Conservation (phyloP, 2,797 vertebrate genomes). For the Clarias platycephalus region DNA sequence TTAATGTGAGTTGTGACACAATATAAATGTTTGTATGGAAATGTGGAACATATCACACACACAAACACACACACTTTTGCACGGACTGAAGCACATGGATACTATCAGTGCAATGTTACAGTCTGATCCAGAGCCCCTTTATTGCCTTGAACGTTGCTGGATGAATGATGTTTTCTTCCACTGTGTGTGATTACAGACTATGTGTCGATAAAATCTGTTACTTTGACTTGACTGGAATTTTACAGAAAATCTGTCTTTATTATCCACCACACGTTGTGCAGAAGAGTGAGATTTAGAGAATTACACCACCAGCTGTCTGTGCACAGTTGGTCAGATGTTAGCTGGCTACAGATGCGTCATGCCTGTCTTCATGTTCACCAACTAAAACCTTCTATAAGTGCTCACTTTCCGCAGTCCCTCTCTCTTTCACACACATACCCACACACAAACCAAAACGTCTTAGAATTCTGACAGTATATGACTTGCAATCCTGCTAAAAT, state of each 20-base stretch:
- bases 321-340: constrained; percentile 37
- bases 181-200: constrained; percentile 3
- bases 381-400: constrained; percentile 18
- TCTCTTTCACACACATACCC: neutral
- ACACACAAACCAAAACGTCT: neutral
- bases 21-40: neutral
- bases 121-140: neutral
- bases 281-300: constrained; percentile 18
- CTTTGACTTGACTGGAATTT: neutral
- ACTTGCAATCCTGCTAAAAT: constrained; percentile 33
- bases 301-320: constrained; percentile 39
- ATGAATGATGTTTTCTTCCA: neutral
- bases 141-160: neutral
- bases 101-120: neutral
- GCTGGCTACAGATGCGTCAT: constrained; percentile 38
- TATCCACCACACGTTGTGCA: constrained; percentile 6
- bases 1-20: constrained; percentile 1
- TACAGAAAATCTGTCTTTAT: neutral
- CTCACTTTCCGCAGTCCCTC: neutral
- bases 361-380: constrained; percentile 43
- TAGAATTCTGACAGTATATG: constrained; percentile 6
- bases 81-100: neutral
- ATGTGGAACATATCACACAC: neutral
- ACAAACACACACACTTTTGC: neutral
- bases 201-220: neutral